Percentiles rank a stretch among this genome's conserved stretches.
Evolutionary conservation across 1,140 invertebrate species (phyloP).

Genomic region (Drosophila arawakana): DNA sequence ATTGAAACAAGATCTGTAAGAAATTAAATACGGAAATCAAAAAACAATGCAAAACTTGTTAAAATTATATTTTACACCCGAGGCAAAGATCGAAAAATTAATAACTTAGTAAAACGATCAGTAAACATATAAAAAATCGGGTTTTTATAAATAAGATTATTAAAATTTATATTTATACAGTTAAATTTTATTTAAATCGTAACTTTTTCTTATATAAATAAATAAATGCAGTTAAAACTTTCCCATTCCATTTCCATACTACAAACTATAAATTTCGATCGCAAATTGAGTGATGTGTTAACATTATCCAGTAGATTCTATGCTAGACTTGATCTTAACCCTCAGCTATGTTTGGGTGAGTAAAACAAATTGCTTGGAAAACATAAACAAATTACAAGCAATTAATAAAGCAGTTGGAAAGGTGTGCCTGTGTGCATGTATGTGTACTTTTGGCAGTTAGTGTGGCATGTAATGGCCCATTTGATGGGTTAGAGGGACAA

Average conservation of each 20-base stretch:
- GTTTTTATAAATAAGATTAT: no score
- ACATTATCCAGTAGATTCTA: constrained; percentile 21
- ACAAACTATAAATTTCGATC: background rate
- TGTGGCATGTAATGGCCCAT: constrained; percentile 49
- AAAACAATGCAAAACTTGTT: no score
- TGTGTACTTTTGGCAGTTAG: constrained; percentile 33
- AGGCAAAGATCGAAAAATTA: no score
- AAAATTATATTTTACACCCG: no score
- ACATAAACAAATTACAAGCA: constrained; percentile 79
- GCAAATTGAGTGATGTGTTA: constrained; percentile 26
- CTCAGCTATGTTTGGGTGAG: constrained; percentile 22
- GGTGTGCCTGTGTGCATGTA: background rate
- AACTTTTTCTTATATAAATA: no score
- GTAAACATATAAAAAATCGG: no score
- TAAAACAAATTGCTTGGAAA: constrained; percentile 72
- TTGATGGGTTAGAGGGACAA: constrained; percentile 51
- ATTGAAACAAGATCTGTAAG: no score
- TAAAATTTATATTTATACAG: no score
- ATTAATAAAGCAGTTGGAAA: constrained; percentile 61
- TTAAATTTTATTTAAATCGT: no score
- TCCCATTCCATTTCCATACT: background rate
- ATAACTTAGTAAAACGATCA: no score
- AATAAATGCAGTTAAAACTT: background rate
- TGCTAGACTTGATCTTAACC: constrained; percentile 33
- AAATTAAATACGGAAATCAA: no score